phyloP scores from a whole-genome alignment of 1,140 invertebrate genomes.

The Anastrepha obliqua region DNA sequence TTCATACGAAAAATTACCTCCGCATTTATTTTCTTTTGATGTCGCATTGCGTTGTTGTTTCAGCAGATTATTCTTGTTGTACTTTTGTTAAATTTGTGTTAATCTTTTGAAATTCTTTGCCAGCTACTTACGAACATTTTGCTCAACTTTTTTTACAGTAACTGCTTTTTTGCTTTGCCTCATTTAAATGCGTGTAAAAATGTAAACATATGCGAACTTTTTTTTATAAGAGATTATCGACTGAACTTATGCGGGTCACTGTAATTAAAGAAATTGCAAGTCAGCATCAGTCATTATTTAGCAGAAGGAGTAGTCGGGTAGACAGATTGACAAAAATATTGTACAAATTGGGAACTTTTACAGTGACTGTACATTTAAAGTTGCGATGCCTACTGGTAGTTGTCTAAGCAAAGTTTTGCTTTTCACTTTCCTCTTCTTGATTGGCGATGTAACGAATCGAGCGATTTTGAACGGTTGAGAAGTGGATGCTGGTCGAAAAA shows the following conservation, averaged over 20 bases:
- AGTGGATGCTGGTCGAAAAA: no score
- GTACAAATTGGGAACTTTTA: no score
- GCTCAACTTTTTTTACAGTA: background rate
- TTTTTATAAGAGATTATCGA: constrained; percentile 42
- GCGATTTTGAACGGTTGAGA: no score
- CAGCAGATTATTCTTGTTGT: background rate
- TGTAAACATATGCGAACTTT: constrained; percentile 38
- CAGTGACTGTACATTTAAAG: no score
- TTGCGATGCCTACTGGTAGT: no score
- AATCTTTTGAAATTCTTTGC: constrained; percentile 37
- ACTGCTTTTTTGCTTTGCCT: background rate
- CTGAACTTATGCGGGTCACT: constrained; percentile 32
- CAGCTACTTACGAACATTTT: constrained; percentile 7
- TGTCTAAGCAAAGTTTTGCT: no score
- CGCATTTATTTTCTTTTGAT: background rate
- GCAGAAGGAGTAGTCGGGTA: no score
- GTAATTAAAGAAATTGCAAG: constrained; percentile 43
- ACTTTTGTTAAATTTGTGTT: constrained; percentile 15
- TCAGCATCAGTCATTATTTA: background rate
- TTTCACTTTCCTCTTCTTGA: no score
- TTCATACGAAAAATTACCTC: background rate
- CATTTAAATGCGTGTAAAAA: constrained; percentile 39
- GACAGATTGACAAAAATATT: no score
- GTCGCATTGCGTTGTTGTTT: background rate
- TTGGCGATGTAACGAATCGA: no score